Base-by-base conservation (phyloP, 2,113 vertebrate genomes). In the Lasiurus cinereus region DNA sequence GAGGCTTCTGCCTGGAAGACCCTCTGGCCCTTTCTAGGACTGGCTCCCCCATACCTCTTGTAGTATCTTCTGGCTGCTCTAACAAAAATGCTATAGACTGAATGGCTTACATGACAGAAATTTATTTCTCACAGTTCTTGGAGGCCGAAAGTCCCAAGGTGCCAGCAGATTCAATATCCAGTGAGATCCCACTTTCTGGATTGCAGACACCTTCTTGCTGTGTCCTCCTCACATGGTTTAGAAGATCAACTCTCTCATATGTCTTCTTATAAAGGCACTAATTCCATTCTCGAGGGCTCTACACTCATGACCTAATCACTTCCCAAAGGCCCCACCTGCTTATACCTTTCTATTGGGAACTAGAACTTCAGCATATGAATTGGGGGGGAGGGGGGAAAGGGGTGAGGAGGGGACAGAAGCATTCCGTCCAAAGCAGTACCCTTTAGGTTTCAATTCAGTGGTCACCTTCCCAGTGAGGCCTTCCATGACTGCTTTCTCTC, bases 231-330 rank as follows among this genome's bases (percentile, higher is more conserved):
- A 73, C 3, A 0, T 24, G 10, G 27, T 24, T 18, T 4, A 67
- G 39, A 39, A 94, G 46, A 64, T 69, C 19, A 18, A 56, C 46
- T 46, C 62, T 85, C 39, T 87, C n/a, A 1, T 18, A 3, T 76
- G 43, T n/a, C 67, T 36, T 82, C 85, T 77, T 77, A 54, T 50
- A 92, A 83, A 96, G 8, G n/a, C 39, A 87, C 19, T 36, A 59
- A 88, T n/a, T n/a, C 67, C 11, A 3, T 59, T 78, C 36, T 46
- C n/a, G 19, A 83, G 36, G 36, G 15, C 8, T 62, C 43, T 10
- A 70, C 16, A 22, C 4, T 39, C 10, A 29, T 48, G 59, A 77
- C 54, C 78, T 91, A 15, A 21, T 89, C 52, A 62, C 8, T 1
- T 56, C 39, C 39, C 21, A 33, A 39, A 82, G 52, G 77, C 46